Conservation (phyloP, 1,140 invertebrate genomes). For the Drosophila subobscura region DNA sequence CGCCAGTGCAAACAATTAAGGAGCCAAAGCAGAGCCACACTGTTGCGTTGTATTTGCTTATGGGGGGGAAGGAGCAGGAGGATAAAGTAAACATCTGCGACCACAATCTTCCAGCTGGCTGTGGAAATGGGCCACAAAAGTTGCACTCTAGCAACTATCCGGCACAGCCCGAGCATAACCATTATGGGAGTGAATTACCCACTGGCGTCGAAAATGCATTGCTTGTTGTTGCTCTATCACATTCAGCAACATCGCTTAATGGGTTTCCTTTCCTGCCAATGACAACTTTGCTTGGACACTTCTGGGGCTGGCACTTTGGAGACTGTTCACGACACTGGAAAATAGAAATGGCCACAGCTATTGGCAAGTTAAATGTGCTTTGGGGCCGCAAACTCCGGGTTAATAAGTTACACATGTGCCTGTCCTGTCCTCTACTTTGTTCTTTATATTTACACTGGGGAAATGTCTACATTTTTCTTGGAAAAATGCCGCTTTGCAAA, state of each 20-base stretch:
- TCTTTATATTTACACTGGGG: conserved; percentile 41
- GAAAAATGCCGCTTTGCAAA: conserved; percentile 89
- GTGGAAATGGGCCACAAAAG: conserved; percentile 43
- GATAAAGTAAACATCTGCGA: conserved; percentile 5
- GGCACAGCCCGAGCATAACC: conserved; percentile 22
- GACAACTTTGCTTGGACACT: conserved; percentile 36
- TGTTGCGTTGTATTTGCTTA: neutral
- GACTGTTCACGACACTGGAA: conserved; percentile 25
- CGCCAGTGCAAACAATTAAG: conserved; percentile 52
- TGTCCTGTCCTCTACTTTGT: conserved; percentile 30
- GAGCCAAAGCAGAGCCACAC: conserved; percentile 1
- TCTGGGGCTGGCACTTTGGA: conserved; percentile 50
- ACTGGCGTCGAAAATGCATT: conserved; percentile 44
- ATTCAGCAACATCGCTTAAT: conserved; percentile 60
- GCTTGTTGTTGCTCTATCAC: conserved; percentile 59
- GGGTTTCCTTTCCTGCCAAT: conserved; percentile 41
- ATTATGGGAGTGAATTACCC: conserved; percentile 42
- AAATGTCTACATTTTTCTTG: conserved; percentile 32
- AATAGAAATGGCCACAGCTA: conserved; percentile 7
- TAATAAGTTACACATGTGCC: conserved; percentile 36
- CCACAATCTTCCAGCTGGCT: conserved; percentile 33
- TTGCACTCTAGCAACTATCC: conserved; percentile 43
- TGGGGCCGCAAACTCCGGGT: neutral
- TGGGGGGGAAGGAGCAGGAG: neutral
- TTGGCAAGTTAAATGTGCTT: no score